Evolutionary conservation across 2,888 invertebrate species (phyloP).

Genomic region (Tenthredo mesomela): DNA sequence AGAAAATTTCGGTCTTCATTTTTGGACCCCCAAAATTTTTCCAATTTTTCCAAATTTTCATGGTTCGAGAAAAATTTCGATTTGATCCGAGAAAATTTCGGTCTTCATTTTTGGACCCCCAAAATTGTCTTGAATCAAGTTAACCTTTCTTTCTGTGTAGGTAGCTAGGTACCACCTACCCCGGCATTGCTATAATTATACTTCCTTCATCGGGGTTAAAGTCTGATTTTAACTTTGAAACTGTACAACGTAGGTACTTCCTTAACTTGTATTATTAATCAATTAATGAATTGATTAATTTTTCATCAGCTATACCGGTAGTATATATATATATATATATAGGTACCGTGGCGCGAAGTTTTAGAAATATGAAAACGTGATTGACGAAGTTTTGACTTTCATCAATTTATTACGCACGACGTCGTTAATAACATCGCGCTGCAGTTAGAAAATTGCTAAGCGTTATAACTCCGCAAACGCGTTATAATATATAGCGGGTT

Average conservation of each 20-base stretch:
- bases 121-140: no score
- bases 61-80: no score
- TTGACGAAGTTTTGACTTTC: constrained; percentile 16
- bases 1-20: no score
- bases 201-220: background rate
- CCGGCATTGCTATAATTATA: no score
- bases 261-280: background rate
- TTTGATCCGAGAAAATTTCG: no score
- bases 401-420: constrained; percentile 34
- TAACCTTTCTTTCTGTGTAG: no score
- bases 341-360: background rate
- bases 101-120: no score
- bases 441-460: background rate
- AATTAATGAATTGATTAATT: background rate
- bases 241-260: background rate
- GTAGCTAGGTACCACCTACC: no score
- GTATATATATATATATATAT: no score
- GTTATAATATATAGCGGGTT: background rate
- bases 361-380: background rate
- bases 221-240: background rate
- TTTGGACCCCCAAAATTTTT: no score
- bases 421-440: constrained; percentile 29
- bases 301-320: background rate
- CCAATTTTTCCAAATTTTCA: no score
- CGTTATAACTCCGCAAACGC: background rate